Base-by-base conservation (phyloP, 2,888 invertebrate genomes). In the Lymantria dispar region DNA sequence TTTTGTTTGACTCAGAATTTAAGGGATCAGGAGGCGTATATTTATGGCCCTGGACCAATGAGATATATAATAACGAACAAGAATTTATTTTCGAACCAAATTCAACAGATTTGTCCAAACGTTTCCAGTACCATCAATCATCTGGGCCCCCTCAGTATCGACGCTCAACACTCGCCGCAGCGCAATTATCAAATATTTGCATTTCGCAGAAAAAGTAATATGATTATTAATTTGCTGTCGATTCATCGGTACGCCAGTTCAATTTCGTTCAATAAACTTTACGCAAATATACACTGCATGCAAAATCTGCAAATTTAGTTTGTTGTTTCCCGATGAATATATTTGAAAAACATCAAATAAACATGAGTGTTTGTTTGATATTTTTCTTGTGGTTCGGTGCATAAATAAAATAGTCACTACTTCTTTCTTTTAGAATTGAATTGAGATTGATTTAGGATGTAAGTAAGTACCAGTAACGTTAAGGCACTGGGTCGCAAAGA, bases 181-280 rank as follows among this genome's bases (percentile, higher is more conserved):
- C 74, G 81, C 85, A 87, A 86, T 85, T 88, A 83, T 85, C 85
- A 87, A 88, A 89, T 87, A 89, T 90, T 89, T 91, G 86, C 87
- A 87, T 88, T 80, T 82, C 78, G 68, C 74, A 84, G 86, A 86
- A 90, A 89, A 88, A 90, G 85, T 91, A 90, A 91, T 88, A 81
- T 83, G 80, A 87, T 91, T 91, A 89, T 88, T 89, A 89, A 91
- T 91, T 89, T 88, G 78, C 81, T 74, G 77, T 64, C 86, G 77
- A 85, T 90, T 89, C 88, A 87, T 73, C 77, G 74, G 59, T 64
- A 61, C 60, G 60, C 60, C 65, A 64, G 73, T 79, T 78, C 79
- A 74, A 78, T 83, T 74, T 78, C 73, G 76, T 77, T 75, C 80
- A 75, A 76, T 76, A 74, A 76, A 76, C 67, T 66, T 46, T 43